Evolutionary conservation across 2,888 invertebrate genomes (phyloP).

Genomic region (Netelia melanura): DNA sequence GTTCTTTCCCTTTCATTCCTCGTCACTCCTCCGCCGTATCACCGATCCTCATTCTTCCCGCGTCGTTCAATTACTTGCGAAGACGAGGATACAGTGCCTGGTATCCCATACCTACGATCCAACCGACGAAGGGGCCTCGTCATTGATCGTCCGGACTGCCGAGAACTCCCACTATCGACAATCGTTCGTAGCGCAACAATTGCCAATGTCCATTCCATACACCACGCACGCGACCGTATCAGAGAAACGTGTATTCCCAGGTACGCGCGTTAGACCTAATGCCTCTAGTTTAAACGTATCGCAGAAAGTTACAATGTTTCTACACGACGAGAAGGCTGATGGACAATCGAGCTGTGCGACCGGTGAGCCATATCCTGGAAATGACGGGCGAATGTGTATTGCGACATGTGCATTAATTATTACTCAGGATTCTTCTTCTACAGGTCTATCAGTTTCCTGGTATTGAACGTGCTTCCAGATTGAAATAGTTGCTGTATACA

Average conservation of each 20-base stretch:
- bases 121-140: conserved; percentile 24
- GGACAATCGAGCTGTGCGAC: background rate
- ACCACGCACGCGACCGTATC: conserved; percentile 31
- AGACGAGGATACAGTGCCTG: conserved; percentile 4
- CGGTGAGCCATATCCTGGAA: background rate
- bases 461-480: conserved; percentile 21
- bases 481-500: conserved; percentile 18
- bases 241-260: conserved; percentile 1
- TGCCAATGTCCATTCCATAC: conserved; percentile 31
- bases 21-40: conserved; percentile 1
- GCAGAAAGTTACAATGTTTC: conserved; percentile 15
- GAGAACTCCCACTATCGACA: conserved; percentile 4
- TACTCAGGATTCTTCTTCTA: background rate
- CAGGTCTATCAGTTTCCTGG: background rate
- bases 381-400: background rate
- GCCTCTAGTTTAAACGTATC: background rate
- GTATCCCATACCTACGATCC: conserved; percentile 9
- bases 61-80: conserved; percentile 42
- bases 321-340: background rate
- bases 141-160: conserved; percentile 49
- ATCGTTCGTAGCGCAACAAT: background rate
- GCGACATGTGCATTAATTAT: background rate
- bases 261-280: background rate
- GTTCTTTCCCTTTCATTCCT: conserved; percentile 20
- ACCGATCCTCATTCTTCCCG: conserved; percentile 12